Evolutionary conservation across 1,140 invertebrate genomes (phyloP).

Genomic region (Bradynema listronoti): DNA sequence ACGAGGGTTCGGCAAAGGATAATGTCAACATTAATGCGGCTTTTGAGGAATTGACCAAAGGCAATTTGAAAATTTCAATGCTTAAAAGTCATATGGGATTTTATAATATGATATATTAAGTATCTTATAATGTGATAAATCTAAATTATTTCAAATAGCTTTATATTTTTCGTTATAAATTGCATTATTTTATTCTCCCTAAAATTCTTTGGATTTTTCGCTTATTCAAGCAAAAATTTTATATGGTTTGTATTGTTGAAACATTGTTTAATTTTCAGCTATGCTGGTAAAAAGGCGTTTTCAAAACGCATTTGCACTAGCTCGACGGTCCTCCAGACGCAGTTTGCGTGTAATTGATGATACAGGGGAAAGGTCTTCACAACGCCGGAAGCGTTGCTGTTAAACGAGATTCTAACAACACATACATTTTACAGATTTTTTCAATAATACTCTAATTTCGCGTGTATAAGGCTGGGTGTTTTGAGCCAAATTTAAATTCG

Average conservation of each 20-base stretch:
- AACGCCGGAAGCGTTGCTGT: background rate
- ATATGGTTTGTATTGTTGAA: no score
- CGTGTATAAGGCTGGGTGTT: no score
- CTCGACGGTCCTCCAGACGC: constrained; percentile 15
- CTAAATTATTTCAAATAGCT: constrained; percentile 1
- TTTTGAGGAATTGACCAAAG: constrained; percentile 64
- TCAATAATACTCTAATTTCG: no score
- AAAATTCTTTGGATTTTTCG: no score
- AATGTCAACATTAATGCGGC: constrained; percentile 87
- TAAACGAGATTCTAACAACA: no score
- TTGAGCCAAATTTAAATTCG: no score
- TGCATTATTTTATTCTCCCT: no score
- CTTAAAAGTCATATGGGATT: background rate
- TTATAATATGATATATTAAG: background rate
- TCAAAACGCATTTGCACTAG: background rate
- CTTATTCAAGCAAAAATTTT: no score
- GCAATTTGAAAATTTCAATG: constrained; percentile 1
- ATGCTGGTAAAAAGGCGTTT: constrained; percentile 18
- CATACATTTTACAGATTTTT: no score
- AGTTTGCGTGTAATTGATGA: constrained; percentile 24
- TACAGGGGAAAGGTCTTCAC: background rate
- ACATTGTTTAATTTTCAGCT: constrained; percentile 6
- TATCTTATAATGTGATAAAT: constrained; percentile 1
- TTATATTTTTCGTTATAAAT: constrained; percentile 2
- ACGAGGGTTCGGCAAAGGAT: constrained; percentile 86